Percentiles rank a stretch among this genome's conserved stretches.
Conservation (phyloP, 2,888 invertebrate species). For the Plebejus melissa region DNA sequence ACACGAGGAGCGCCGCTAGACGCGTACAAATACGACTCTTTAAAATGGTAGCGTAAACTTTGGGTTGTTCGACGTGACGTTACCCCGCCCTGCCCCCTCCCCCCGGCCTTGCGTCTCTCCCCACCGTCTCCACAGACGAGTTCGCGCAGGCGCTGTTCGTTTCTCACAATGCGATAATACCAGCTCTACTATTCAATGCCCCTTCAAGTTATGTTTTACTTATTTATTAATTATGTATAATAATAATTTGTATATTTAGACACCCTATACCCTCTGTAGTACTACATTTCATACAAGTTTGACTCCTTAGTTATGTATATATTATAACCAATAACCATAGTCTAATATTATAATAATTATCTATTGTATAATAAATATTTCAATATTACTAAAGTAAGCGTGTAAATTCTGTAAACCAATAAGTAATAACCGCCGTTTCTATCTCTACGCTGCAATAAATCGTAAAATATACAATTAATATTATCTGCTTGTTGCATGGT, state of each 20-base stretch:
- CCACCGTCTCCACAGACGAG: slow-evolving; percentile 55
- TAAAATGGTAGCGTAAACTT: slow-evolving; percentile 58
- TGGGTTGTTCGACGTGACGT: slow-evolving; percentile 76
- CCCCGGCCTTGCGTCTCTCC: slow-evolving; percentile 72
- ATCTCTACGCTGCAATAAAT: neutral
- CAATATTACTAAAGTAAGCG: neutral
- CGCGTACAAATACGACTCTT: slow-evolving; percentile 43
- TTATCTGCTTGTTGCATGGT: neutral
- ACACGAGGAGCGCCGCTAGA: slow-evolving; percentile 34
- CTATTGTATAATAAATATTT: too few relatives aligned
- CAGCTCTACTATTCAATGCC: slow-evolving; percentile 42
- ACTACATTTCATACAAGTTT: neutral
- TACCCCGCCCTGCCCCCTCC: slow-evolving; percentile 60
- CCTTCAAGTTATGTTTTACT: slow-evolving; percentile 28
- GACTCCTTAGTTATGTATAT: too few relatives aligned
- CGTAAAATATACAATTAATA: neutral
- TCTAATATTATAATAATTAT: too few relatives aligned
- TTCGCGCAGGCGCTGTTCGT: slow-evolving; percentile 71
- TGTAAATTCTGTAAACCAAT: neutral
- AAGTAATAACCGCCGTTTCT: neutral
- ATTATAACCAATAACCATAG: too few relatives aligned
- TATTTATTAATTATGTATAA: neutral
- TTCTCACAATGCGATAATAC: slow-evolving; percentile 64
- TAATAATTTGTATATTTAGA: neutral
- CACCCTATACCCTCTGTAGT: neutral